These are phyloP conservation scores for Tachysurus vachellii DNA, from an alignment of 2,113 vertebrate species.

Conservation along the genomic window DNA sequence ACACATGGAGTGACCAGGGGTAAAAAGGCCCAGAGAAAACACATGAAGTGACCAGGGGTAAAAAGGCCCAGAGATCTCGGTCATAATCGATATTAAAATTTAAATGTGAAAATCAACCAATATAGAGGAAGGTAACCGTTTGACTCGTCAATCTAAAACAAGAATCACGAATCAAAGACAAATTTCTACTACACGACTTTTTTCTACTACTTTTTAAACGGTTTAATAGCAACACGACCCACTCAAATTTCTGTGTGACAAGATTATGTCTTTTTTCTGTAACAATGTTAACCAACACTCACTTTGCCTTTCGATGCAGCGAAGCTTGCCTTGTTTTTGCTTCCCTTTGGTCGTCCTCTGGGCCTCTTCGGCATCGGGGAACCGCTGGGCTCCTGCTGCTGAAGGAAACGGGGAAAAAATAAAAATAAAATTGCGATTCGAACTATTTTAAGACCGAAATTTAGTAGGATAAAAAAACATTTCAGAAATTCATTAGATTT, in stretches of 20 bases:
- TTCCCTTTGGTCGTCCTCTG: constrained; percentile 92
- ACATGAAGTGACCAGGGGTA: no score
- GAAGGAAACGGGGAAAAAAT: background rate
- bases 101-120: background rate
- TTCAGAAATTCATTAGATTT: background rate
- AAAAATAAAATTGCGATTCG: no score
- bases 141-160: no score
- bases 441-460: background rate
- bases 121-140: background rate
- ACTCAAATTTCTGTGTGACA: no score
- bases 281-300: constrained; percentile 41
- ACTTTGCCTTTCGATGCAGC: constrained; percentile 84
- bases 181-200: no score
- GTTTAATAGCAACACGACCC: background rate
- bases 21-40: no score
- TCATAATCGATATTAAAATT: no score
- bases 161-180: no score
- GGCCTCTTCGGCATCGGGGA: constrained; percentile 92
- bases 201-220: no score
- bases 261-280: no score
- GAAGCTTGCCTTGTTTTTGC: constrained; percentile 84
- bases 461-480: background rate
- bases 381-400: constrained; percentile 86
- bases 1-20: no score
- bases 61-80: no score